Conservation (phyloP, 2,797 vertebrate genomes). For the Myotis planiceps region DNA sequence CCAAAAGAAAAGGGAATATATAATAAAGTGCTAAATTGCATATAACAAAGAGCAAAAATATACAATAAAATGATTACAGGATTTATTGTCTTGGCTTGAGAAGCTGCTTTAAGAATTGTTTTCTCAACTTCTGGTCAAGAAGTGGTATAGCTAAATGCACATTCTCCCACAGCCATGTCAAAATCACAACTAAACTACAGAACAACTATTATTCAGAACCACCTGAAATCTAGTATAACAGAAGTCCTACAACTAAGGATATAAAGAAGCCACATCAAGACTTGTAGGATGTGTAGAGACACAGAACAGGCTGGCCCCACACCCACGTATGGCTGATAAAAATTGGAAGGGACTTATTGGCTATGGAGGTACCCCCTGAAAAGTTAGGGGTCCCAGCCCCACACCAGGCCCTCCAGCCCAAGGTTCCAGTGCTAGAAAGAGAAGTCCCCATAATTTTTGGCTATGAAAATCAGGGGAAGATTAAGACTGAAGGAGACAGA, state of each 20-base stretch:
- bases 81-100: conserved; percentile 47
- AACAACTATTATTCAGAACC: not conserved
- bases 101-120: not conserved
- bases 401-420: no score
- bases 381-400: no score
- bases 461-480: no score
- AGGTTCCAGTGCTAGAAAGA: no score
- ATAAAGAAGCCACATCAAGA: not conserved
- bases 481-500: no score
- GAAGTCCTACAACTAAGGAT: not conserved
- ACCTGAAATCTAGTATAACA: not conserved
- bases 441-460: no score
- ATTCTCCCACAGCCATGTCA: not conserved
- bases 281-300: no score
- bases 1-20: not conserved
- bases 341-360: no score
- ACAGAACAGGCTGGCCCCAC: no score
- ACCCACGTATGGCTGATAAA: no score
- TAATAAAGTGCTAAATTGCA: not conserved
- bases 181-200: not conserved
- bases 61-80: not conserved
- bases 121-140: not conserved
- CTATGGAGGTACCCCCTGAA: no score
- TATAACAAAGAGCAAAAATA: not conserved
- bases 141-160: not conserved